phyloP scores from a whole-genome alignment of 1,140 invertebrate genomes.

The Onthophagus taurus region DNA sequence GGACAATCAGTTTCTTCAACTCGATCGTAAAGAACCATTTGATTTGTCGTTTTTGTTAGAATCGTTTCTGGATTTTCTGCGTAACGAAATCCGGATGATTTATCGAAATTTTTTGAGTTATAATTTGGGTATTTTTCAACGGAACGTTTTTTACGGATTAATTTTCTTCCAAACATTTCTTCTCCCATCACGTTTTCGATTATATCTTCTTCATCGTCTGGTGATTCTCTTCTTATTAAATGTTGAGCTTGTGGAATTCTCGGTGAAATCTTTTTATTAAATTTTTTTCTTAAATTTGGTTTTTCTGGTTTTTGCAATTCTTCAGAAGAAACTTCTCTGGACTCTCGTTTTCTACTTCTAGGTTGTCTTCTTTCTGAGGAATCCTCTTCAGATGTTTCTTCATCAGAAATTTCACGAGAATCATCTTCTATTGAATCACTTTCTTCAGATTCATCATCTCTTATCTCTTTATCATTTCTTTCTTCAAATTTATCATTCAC shows the following conservation, averaged over 20 bases:
- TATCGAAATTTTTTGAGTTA: slow-evolving; percentile 32
- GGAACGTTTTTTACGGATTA: neutral
- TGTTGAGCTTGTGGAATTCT: too few species aligned
- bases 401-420: neutral
- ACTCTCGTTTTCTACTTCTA: neutral
- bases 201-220: neutral
- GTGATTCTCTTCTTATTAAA: neutral
- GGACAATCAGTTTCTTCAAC: slow-evolving; percentile 38
- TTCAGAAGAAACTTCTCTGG: neutral
- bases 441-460: neutral
- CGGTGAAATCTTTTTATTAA: too few species aligned
- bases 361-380: neutral
- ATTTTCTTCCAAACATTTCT: slow-evolving; percentile 4
- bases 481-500: neutral
- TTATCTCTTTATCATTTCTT: neutral
- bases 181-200: slow-evolving; percentile 3
- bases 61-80: slow-evolving; percentile 46
- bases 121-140: slow-evolving; percentile 46
- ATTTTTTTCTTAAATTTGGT: neutral
- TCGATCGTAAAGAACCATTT: slow-evolving; percentile 51
- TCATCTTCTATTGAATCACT: neutral
- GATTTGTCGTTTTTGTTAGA: slow-evolving; percentile 44
- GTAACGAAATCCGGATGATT: slow-evolving; percentile 49
- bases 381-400: neutral
- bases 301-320: neutral